These are phyloP conservation scores for Nebria ingens DNA, from an alignment of 1,140 invertebrate genomes.

Conservation along the genomic window DNA sequence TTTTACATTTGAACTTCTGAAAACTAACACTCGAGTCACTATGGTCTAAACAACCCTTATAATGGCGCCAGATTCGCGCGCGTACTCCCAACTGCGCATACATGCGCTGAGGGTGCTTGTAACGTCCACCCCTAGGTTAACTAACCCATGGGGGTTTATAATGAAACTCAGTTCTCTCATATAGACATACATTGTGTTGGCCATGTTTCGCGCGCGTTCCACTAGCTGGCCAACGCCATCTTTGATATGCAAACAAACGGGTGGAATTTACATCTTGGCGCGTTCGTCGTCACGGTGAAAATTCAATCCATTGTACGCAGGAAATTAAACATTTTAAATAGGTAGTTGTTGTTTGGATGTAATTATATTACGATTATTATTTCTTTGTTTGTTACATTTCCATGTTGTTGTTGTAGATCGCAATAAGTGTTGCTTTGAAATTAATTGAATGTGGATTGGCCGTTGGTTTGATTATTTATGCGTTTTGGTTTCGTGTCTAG, in stretches of 20 bases:
- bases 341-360: neutral
- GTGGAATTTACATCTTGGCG: neutral
- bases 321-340: conserved; percentile 9
- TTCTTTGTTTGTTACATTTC: conserved; percentile 5
- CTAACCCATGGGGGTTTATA: too few relatives aligned
- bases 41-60: neutral
- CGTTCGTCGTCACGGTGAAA: neutral
- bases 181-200: neutral
- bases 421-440: neutral
- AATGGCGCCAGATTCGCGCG: neutral
- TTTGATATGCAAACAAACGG: conserved; percentile 5
- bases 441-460: conserved; percentile 3
- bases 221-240: neutral
- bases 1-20: neutral
- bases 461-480: neutral
- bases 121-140: too few relatives aligned
- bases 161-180: neutral
- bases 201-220: neutral
- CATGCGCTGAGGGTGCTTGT: neutral
- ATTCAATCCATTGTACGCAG: conserved; percentile 2
- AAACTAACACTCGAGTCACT: too few relatives aligned
- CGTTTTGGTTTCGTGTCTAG: neutral
- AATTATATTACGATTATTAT: conserved; percentile 10
- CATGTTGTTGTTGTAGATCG: neutral
- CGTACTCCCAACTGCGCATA: neutral